A percentile compares a stretch with the other conserved stretches of the same genome.
These are phyloP conservation scores for Lycaon pictus DNA, from an alignment of 2,113 vertebrate genomes.

Conservation along the genomic window DNA sequence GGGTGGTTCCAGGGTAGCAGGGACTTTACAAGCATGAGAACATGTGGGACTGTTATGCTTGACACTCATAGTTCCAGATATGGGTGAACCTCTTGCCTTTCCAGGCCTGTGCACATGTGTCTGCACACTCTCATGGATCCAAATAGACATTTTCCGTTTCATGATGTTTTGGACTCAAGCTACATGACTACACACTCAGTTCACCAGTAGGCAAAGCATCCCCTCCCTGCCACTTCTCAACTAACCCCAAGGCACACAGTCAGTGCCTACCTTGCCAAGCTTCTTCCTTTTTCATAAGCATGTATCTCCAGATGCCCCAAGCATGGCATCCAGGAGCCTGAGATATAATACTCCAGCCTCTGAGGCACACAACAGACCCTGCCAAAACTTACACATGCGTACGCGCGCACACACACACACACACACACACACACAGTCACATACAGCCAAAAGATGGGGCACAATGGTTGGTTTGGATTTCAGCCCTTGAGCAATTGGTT, in stretches of 20 bases:
- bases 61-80: not conserved
- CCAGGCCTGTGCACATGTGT: not conserved
- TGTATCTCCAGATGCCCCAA: constrained; percentile 83
- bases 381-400: not conserved
- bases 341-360: constrained; percentile 76
- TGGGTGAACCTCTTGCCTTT: not conserved
- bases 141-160: too few relatives aligned
- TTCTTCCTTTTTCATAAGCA: not conserved
- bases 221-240: not conserved
- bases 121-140: not conserved
- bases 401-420: not conserved
- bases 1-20: not conserved
- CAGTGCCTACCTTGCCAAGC: not conserved
- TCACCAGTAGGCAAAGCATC: not conserved
- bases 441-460: constrained; percentile 83
- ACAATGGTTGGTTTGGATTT: constrained; percentile 87
- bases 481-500: constrained; percentile 84
- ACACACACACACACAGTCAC: constrained; percentile 74
- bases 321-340: constrained; percentile 79
- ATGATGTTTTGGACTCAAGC: not conserved
- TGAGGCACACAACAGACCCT: constrained; percentile 32
- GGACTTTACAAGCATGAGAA: not conserved
- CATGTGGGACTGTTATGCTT: not conserved
- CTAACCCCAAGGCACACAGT: not conserved
- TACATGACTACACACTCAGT: not conserved